phyloP scores from a whole-genome alignment of 2,888 invertebrate species.

The Lissonota sp. region DNA sequence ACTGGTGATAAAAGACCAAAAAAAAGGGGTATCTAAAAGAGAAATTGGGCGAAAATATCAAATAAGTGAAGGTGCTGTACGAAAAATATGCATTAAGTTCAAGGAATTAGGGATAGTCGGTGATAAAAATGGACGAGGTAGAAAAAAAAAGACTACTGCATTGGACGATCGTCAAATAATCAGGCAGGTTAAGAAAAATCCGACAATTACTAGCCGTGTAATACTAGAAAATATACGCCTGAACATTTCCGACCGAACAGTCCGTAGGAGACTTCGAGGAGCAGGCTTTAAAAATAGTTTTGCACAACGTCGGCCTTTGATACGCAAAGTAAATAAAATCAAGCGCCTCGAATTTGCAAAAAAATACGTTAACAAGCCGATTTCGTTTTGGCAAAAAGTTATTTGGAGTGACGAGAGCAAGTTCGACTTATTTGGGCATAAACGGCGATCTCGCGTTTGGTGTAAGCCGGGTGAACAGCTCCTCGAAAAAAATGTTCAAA shows the following conservation, averaged over 20 bases:
- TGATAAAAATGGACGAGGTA: constrained; percentile 4
- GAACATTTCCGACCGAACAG: constrained; percentile 16
- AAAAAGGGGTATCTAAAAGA: constrained; percentile 3
- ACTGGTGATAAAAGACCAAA: neutral
- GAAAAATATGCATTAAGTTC: neutral
- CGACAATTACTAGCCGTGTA: constrained; percentile 11
- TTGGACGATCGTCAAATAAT: constrained; percentile 11
- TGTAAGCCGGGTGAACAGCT: constrained; percentile 2
- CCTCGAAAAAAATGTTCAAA: constrained; percentile 14
- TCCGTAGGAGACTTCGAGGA: constrained; percentile 21
- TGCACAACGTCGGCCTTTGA: neutral
- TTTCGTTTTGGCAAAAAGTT: constrained; percentile 5
- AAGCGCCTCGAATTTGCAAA: constrained; percentile 17
- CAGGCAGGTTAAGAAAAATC: constrained; percentile 14
- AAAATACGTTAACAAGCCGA: constrained; percentile 9
- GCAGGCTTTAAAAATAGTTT: constrained; percentile 1
- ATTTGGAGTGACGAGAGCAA: constrained; percentile 21
- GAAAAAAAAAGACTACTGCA: constrained; percentile 12
- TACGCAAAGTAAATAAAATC: constrained; percentile 9
- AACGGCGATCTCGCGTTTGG: constrained; percentile 1
- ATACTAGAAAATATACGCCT: constrained; percentile 2
- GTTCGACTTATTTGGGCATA: constrained; percentile 8
- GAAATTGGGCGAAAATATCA: neutral
- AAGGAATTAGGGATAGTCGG: neutral
- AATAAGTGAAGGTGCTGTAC: constrained; percentile 7